Base-by-base conservation (phyloP, 2,113 vertebrate genomes). In the Sphyrna mokarran region DNA sequence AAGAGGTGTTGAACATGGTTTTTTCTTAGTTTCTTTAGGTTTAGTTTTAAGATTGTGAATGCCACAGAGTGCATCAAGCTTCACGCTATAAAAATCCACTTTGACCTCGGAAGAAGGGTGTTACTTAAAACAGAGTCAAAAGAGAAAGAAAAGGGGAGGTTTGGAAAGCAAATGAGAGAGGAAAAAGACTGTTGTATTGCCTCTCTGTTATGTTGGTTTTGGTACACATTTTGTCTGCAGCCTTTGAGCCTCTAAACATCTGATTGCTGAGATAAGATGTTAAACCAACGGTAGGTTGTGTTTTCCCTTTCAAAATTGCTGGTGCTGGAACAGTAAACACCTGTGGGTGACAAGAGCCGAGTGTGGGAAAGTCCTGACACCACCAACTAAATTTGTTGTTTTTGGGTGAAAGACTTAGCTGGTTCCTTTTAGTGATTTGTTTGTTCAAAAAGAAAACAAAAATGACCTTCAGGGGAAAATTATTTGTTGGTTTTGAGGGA, bases 371-470 rank as follows among this genome's bases (percentile, higher is more conserved):
- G 96, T 96, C 97, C 96, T 96, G 97, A 96, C 97, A 97, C 96
- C 96, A 95, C 96, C 37, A 97, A 96, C 97, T 97, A 96, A 97
- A 97, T 98, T 97, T 98, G 97, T 98, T 98, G 97, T 97, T 98
- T 97, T 97, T 98, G 97, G 97, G 97, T 96, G 96, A 97, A 97
- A 97, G 97, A 96, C 96, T 97, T 97, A 96, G 97, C 97, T 97
- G 96, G 96, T 97, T 98, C 95, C 40, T 97, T 90, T 66, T 95
- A 96, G 96, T 96, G 97, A 97, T 97, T 98, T 98, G 98, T 98
- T 98, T 98, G 97, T 98, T 98, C 98, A 97, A 97, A 68, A 97
- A 96, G 97, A 96, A 97, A 97, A 96, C 97, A 97, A 97, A 96
- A 95, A 97, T 97, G 54, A 96, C 94, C 97, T 95, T 97, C 97